Evolutionary conservation across 2,888 invertebrate genomes (phyloP), one percentile per base, ranked within the genome.

Genomic region (Lymantria dispar): DNA sequence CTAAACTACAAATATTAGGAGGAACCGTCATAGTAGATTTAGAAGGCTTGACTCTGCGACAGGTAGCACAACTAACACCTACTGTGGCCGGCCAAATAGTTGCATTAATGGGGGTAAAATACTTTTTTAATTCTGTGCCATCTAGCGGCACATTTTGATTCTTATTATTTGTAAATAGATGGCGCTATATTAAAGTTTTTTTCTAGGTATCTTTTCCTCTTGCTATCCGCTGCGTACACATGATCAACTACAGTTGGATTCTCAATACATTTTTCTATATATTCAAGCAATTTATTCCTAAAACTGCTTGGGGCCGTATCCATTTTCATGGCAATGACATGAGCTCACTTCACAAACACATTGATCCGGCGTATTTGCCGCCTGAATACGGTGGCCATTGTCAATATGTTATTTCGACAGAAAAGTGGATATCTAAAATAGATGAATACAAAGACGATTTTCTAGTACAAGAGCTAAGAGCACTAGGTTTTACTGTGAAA

Each of bases 161-260:
- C 5, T 40, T 8, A 15, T 15, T 42, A 8, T 29, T 1, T n/a
- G 10, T 1, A 3, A n/a, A 40, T 8, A 52, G 52, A 49, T 46
- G 46, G 39, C 46, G 12, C 12, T 47, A 11, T 22, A 43, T 37
- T 37, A 12, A 12, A 8, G 0, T 54, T 48, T 2, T 3, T 37
- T 54, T 90, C 8, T 78, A 95, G 94, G 94, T 94, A 0, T 93
- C 94, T 3, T 95, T 95, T 76, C 96, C 96, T 0, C 92, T 96
- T 65, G 93, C 93, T 43, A 94, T 95, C 43, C 92, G 94, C 62
- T 94, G 94, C 0, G 92, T 96, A 31, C 96, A 96, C 83, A 93
- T 96, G 45, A 90, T 96, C 3, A 94, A 95, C 76, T 95, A 96
- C 82, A 95, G 94, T 44, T 96, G 96, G 95, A 84, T 95, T 1